Base-by-base conservation (phyloP, 2,113 vertebrate species). In the Oryzias melastigma region DNA sequence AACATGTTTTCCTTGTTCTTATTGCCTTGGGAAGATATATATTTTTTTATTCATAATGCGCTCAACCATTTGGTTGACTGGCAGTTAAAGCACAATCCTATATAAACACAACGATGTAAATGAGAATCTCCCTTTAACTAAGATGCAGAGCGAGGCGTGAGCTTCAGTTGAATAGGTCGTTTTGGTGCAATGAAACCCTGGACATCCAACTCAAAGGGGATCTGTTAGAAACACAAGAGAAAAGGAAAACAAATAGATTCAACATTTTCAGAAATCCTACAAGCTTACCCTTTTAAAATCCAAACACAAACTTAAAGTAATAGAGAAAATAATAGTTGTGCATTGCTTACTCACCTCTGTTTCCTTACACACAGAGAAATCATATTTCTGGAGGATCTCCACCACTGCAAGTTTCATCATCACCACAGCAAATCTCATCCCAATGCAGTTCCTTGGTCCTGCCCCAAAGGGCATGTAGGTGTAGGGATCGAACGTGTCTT, bases 381-480 rank as follows among this genome's bases (percentile, higher is more conserved):
- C 92, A 82, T 92, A 94, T n/a, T 72, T 87, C 67, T 93, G 93
- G 22, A 95, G 58, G 51, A 93, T 62, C 63, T 87, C 27, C 2
- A 91, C 83, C 0, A 89, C 0, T 4, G 91, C 88, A 44, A 93
- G 62, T 74, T 94, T 95, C 72, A 93, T 2, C 0, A 76, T 0
- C 13, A 95, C 54, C 22, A 91, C 70, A 22, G 93, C 93, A 73
- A 94, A 94, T 42, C 91, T 87, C 93, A 92, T 93, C 20, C 92
- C 93, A 42, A 94, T 87, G 73, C 93, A 93, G 75, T 94, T 95
- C 52, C 93, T 85, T 10, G 93, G 94, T 0, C 94, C 93, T 6
- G 83, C 67, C 14, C 93, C 93, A 0, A 95, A 95, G 0, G 91
- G 93, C 81, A 95, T 81, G 76, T 91, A 94, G 0, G 68, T 60